Base-by-base conservation (phyloP, 2,797 vertebrate genomes). In the Serranus cabrilla region DNA sequence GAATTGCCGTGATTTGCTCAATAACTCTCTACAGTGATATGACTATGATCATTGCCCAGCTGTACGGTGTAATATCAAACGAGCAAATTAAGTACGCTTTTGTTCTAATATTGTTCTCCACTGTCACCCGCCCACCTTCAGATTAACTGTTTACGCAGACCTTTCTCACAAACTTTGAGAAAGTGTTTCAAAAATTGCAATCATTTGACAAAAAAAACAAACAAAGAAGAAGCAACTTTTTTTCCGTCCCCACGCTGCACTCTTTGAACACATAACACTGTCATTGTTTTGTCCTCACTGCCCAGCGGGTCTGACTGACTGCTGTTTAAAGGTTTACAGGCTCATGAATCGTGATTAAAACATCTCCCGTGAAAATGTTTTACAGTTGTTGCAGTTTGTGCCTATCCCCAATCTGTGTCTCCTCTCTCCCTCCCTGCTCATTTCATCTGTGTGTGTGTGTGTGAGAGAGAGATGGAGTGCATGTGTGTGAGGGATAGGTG, bases 311-410 rank as follows among this genome's bases (percentile, higher is more conserved):
- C 73, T 74, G 82, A 85, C 78, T 73, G 87, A 76, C 88, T 76
- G 83, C 87, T 82, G 75, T 88, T 89, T 83, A 89, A 80, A 91
- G 81, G 71, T 94, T 94, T 93, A 92, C 87, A 80, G 82, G 89
- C 76, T 77, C 58, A 86, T 91, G 91, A 94, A 93, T 91, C 57
- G 74, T 88, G 90, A 92, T 93, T 90, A 92, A 93, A 94, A 90
- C 80, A 87, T 78, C 84, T 87, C 85, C 88, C 16, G 65, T 85
- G 74, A 92, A 56, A 94, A 89, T 65, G 57, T 83, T 94, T 92
- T 91, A 92, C 70, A 45, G 84, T 74, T 89, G 89, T 90, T 82
- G 81, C 85, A 76, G 89, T 87, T 84, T 80, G 79, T 62, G 77
- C 16, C 76, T 58, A 61, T 74, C 76, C 81, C 84, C 86, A 75